Conservation (phyloP, 2,113 vertebrate genomes). For the Neodontobutis hainanensis region DNA sequence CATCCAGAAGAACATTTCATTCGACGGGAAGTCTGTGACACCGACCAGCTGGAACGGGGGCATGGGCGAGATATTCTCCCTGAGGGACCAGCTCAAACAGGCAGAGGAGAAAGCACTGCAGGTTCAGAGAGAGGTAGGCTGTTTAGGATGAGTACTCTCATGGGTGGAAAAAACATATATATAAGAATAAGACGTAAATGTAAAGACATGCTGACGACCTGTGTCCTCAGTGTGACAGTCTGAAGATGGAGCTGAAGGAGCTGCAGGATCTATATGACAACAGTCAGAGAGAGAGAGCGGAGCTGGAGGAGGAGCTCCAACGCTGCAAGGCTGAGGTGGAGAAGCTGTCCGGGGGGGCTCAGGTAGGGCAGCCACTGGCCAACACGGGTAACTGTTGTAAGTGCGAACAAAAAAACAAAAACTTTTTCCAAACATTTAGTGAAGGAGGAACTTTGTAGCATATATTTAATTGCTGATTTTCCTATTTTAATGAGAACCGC, state of each 20-base stretch:
- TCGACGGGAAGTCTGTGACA: constrained; percentile 78
- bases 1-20: constrained; percentile 83
- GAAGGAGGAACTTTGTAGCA: too few relatives aligned
- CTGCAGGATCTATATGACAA: constrained; percentile 82
- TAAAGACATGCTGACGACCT: not conserved
- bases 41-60: constrained; percentile 77
- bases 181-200: not conserved
- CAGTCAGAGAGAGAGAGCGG: constrained; percentile 83
- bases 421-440: not conserved
- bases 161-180: not conserved
- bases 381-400: not conserved
- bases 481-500: too few relatives aligned
- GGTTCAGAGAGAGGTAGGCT: constrained; percentile 81
- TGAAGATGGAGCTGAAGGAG: constrained; percentile 81
- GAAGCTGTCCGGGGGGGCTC: constrained; percentile 75
- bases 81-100: constrained; percentile 82
- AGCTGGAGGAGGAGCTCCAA: constrained; percentile 87
- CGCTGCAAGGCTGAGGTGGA: constrained; percentile 87
- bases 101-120: constrained; percentile 81
- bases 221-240: constrained; percentile 79
- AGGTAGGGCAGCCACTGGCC: constrained; percentile 68
- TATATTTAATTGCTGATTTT: too few relatives aligned
- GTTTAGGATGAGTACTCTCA: too few relatives aligned
- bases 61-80: constrained; percentile 74
- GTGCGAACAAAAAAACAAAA: not conserved